Base-by-base conservation (phyloP, 2,888 invertebrate genomes). In the Adineta ricciae region DNA sequence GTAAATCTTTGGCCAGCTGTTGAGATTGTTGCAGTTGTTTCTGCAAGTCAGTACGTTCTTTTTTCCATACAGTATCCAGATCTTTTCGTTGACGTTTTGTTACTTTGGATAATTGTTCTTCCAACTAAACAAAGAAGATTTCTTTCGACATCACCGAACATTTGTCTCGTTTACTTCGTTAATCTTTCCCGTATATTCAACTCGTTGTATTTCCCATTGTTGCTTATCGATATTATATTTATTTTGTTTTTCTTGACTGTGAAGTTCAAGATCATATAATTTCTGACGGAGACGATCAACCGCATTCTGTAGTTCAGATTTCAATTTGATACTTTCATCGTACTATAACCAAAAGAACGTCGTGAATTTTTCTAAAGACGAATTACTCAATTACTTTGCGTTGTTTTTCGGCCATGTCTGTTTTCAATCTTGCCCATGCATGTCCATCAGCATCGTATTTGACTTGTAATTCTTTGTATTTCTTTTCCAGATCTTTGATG, bases 271-370 rank as follows among this genome's bases (percentile, higher is more conserved):
- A n/a, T 36, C 54, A 46, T 84, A 82, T 72, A 86, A 83, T 50
- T 86, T 86, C 19, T 82, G 84, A 27, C 86, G 46, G 14, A 86
- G 50, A 52, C 84, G 84, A 84, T 86, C 86, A 36, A 84, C 86
- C 56, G 86, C 86, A 50, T 84, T 84, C 46, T 86, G 84, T 46
- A 86, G 49, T 50, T 86, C 86, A 41, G 56, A 27, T 73, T 84
- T 78, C 78, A 85, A 54, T 36, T 85, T 83, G 21, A 85, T 83
- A 54, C 85, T 85, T 73, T 85, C 85, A 72, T 85, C 85, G 54
- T 85, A 84, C 84, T 85, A 78, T 24, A 41, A 41, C 3, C 21
- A 16, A 41, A 41, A 0, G 41, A 78, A 24, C 0, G 7, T 8
- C 9, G 3, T 21, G 38, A 19, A 11, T 19, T 32, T 38, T 36